These are phyloP conservation scores for Oryzias curvinotus DNA, from an alignment of 2,113 vertebrate species.

Conservation along the genomic window DNA sequence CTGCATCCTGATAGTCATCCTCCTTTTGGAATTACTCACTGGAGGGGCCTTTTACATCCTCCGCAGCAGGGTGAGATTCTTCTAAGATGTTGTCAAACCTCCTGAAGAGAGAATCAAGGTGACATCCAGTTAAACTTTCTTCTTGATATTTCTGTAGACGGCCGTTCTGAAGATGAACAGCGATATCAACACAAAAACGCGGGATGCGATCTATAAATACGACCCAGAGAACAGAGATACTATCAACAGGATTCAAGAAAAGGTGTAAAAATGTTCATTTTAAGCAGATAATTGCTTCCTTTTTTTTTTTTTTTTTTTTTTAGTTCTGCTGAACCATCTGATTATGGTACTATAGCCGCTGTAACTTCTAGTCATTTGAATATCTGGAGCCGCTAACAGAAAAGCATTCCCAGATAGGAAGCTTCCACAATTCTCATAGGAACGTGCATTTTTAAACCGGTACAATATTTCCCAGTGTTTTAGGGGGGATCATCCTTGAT, in stretches of 20 bases:
- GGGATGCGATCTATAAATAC: not conserved
- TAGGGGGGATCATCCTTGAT: no score
- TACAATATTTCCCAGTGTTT: no score
- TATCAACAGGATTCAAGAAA: slow-evolving; percentile 46
- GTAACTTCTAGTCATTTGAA: no score
- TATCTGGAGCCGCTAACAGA: no score
- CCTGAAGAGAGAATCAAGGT: slow-evolving; percentile 1
- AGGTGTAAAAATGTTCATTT: slow-evolving; percentile 24
- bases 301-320: not conserved
- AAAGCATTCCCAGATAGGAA: no score
- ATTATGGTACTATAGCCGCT: no score
- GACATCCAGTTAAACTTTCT: not conserved
- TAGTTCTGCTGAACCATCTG: no score
- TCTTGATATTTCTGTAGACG: slow-evolving; percentile 13
- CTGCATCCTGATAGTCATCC: slow-evolving; percentile 40
- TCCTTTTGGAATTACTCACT: slow-evolving; percentile 31
- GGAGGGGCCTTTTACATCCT: slow-evolving; percentile 32
- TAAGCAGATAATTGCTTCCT: not conserved
- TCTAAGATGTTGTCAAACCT: not conserved
- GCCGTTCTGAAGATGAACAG: slow-evolving; percentile 11
- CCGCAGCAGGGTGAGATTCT: slow-evolving; percentile 38
- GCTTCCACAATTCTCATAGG: no score
- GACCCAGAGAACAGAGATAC: slow-evolving; percentile 7
- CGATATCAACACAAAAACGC: slow-evolving; percentile 3
- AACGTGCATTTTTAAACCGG: no score